Percentiles rank a stretch among this genome's conserved stretches.
phyloP scores from a whole-genome alignment of 2,113 vertebrate genomes.

The Colius striatus region DNA sequence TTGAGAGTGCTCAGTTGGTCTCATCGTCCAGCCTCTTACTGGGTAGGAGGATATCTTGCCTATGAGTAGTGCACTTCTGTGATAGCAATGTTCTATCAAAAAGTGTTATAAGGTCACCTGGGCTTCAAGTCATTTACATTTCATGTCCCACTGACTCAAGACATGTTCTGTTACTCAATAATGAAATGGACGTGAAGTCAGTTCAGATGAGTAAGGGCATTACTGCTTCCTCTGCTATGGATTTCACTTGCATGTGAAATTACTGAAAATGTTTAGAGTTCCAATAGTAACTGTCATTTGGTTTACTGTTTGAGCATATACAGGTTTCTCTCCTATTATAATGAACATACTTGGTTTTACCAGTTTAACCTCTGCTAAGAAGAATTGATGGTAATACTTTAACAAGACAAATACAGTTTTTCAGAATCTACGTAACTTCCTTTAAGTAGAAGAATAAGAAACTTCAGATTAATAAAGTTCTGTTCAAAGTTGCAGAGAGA shows the following conservation, averaged over 20 bases:
- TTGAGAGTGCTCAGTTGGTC: accelerated
- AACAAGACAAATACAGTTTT: neutral
- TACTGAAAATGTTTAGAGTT: neutral
- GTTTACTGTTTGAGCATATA: neutral
- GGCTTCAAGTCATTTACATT: neutral
- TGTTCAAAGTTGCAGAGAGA: neutral
- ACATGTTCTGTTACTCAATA: neutral
- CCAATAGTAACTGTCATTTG: neutral
- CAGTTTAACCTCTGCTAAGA: neutral
- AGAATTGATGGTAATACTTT: neutral
- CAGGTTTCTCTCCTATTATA: neutral
- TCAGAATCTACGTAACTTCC: neutral
- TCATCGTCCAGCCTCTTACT: neutral
- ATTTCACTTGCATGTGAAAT: neutral
- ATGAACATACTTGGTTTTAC: neutral
- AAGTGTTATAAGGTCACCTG: neutral
- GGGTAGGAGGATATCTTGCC: neutral
- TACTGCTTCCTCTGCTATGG: neutral
- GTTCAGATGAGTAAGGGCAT: neutral
- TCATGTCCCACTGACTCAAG: neutral
- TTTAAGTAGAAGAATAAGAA: neutral
- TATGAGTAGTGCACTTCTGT: neutral
- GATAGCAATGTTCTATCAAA: neutral
- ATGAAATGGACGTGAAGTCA: neutral
- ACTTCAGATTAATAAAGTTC: neutral